Evolutionary conservation across 2,797 vertebrate genomes (phyloP).

Genomic region (Melanotaenia nigrans): DNA sequence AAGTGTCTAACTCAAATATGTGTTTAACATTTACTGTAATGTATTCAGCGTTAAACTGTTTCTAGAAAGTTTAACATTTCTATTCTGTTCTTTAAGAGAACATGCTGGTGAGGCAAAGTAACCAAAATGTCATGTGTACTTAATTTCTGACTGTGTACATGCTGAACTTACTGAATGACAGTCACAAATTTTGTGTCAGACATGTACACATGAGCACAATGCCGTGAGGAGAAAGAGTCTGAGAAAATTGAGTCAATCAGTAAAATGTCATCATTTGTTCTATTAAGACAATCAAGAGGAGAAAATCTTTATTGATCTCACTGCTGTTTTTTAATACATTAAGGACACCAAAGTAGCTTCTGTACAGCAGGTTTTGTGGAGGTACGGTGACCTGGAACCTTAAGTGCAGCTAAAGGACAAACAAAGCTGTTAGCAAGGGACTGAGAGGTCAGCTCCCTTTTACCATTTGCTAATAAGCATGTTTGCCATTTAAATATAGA

Average conservation of each 20-base stretch:
- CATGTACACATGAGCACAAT: slow-evolving; percentile 3
- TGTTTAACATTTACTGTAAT: not conserved
- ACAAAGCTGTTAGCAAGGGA: slow-evolving; percentile 39
- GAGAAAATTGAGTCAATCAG: not conserved
- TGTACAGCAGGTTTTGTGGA: not conserved
- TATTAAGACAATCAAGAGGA: not conserved
- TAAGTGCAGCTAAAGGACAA: slow-evolving; percentile 41
- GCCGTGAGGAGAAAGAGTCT: not conserved
- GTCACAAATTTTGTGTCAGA: slow-evolving; percentile 26
- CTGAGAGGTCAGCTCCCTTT: slow-evolving; percentile 63
- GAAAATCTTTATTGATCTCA: not conserved
- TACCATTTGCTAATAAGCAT: slow-evolving; percentile 79
- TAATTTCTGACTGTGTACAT: slow-evolving; percentile 21
- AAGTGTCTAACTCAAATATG: not conserved
- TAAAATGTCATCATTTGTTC: not conserved
- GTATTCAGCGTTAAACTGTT: not conserved
- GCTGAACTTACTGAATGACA: slow-evolving; percentile 8
- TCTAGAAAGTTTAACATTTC: not conserved
- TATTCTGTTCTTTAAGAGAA: not conserved
- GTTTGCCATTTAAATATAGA: slow-evolving; percentile 80
- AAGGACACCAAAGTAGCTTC: not conserved
- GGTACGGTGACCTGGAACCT: slow-evolving; percentile 32
- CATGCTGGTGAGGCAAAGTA: not conserved
- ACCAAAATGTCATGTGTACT: not conserved
- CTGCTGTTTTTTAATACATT: not conserved